Conservation (phyloP, 2,113 vertebrate genomes). For the Rhea pennata region DNA sequence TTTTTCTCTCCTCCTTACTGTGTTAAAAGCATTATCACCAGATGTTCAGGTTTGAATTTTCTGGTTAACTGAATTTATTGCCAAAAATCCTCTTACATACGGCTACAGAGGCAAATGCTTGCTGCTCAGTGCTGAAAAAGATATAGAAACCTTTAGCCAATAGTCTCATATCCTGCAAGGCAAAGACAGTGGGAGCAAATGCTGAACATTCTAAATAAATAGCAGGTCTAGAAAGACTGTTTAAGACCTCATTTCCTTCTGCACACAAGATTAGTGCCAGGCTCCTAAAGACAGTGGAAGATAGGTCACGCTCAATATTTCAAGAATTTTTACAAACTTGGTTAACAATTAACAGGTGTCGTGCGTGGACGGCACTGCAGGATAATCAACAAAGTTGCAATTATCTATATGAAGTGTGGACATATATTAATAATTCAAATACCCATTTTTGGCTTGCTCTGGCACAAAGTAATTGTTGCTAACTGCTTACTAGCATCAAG, state of each 20-base stretch:
- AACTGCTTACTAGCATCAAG: background rate
- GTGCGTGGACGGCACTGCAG: background rate
- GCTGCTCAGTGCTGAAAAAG: background rate
- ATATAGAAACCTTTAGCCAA: background rate
- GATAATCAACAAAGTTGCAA: background rate
- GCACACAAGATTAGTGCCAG: background rate
- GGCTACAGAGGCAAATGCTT: background rate
- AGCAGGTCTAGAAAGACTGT: background rate
- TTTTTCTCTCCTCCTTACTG: background rate
- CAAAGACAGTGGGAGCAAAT: accelerated
- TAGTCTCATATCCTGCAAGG: background rate
- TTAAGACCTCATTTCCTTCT: background rate
- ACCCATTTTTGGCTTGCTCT: background rate
- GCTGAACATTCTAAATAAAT: background rate
- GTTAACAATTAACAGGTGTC: background rate
- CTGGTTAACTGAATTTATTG: background rate
- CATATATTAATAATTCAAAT: background rate
- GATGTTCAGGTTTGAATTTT: background rate
- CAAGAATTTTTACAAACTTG: background rate
- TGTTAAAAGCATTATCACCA: background rate
- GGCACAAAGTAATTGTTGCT: background rate
- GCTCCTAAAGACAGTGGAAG: background rate
- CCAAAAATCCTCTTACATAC: background rate
- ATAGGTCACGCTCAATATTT: background rate
- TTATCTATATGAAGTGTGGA: background rate